These are phyloP conservation scores for Echiichthys vipera DNA, from an alignment of 2,797 vertebrate species.

Conservation along the genomic window DNA sequence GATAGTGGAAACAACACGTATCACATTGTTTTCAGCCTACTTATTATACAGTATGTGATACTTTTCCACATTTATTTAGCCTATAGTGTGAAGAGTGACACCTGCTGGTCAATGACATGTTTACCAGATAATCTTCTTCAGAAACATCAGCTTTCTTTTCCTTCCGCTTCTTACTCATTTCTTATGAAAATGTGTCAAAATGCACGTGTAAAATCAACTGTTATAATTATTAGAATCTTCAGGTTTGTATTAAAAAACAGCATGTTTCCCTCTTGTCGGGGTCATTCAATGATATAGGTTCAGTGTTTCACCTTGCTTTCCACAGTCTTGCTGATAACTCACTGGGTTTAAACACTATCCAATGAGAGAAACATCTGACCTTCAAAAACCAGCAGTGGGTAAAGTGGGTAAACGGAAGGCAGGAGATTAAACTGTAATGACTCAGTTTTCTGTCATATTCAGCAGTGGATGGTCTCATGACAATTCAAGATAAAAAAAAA, in stretches of 20 bases:
- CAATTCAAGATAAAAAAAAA: background rate
- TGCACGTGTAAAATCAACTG: no score
- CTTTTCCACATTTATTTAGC: background rate
- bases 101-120: slow-evolving; percentile 6
- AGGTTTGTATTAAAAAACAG: background rate
- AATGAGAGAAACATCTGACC: background rate
- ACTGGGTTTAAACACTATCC: background rate
- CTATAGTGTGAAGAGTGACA: slow-evolving; percentile 7
- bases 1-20: no score
- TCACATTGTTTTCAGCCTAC: background rate
- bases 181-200: background rate
- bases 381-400: background rate
- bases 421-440: background rate
- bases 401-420: no score
- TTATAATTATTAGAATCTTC: background rate
- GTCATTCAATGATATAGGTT: background rate
- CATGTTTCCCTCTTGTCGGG: background rate
- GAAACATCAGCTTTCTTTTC: background rate
- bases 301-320: background rate
- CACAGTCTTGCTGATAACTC: background rate
- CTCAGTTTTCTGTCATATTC: background rate
- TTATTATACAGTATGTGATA: background rate
- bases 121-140: background rate
- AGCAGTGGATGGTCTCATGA: background rate
- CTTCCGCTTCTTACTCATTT: background rate